Conservation (phyloP, 1,140 invertebrate species). For the Tribolium madens region DNA sequence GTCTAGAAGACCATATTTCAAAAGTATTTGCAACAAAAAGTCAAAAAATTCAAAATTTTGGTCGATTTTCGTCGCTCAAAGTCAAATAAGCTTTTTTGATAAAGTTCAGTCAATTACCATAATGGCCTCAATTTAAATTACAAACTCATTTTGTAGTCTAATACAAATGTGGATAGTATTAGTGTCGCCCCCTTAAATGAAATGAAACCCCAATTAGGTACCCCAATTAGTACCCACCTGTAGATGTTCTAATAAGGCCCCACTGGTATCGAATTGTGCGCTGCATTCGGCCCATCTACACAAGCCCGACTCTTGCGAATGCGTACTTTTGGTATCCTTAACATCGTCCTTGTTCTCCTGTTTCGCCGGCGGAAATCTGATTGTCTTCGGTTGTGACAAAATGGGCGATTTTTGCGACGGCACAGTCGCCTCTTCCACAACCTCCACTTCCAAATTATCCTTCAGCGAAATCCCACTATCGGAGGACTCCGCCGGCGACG, state of each 20-base stretch:
- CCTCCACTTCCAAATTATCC: conserved; percentile 57
- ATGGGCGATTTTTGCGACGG: conserved; percentile 71
- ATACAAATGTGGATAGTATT: too few species aligned
- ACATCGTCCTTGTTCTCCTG: conserved; percentile 57
- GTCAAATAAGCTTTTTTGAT: too few species aligned
- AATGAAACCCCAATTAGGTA: too few species aligned
- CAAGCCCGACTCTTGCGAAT: conserved; percentile 68
- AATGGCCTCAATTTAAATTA: too few species aligned
- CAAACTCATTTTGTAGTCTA: too few species aligned
- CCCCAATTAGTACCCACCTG: too few species aligned
- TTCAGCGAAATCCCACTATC: conserved; percentile 60
- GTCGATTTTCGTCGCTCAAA: too few species aligned
- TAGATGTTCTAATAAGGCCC: conserved; percentile 89
- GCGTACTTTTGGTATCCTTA: conserved; percentile 49
- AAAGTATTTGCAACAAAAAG: too few species aligned
- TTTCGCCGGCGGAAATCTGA: conserved; percentile 78
- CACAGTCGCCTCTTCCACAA: conserved; percentile 53
- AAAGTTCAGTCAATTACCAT: too few species aligned
- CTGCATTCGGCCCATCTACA: conserved; percentile 91
- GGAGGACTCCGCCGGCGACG: conserved; percentile 54
- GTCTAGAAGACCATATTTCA: too few species aligned
- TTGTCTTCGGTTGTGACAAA: conserved; percentile 80
- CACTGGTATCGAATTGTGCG: conserved; percentile 79
- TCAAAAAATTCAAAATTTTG: too few species aligned
- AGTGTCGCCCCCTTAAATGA: too few species aligned